Evolutionary conservation across 2,888 invertebrate species (phyloP).

Genomic region (Xylota sylvarum): DNA sequence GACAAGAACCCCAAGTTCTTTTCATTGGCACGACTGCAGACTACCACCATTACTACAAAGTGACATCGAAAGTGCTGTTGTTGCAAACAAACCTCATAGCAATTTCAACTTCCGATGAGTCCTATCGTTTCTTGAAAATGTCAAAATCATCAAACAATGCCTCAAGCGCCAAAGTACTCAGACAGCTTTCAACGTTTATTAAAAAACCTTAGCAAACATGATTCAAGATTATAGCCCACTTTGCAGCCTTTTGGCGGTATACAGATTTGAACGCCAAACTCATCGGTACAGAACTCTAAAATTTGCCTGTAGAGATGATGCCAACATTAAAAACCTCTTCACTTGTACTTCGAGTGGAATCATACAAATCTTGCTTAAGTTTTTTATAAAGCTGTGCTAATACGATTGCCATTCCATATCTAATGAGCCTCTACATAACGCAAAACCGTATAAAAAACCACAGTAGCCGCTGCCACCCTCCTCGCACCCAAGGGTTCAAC

Average conservation of each 20-base stretch:
- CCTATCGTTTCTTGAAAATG: background rate
- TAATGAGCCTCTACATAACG: constrained; percentile 21
- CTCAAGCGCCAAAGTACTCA: background rate
- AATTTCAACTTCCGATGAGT: too few relatives aligned
- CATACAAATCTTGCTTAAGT: background rate
- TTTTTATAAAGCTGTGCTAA: background rate
- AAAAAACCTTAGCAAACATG: too few relatives aligned
- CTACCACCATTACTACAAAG: too few relatives aligned
- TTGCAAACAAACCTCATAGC: too few relatives aligned
- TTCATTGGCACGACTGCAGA: too few relatives aligned
- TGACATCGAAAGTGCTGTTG: too few relatives aligned
- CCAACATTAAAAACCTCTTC: background rate
- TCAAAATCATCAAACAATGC: background rate
- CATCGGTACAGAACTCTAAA: background rate
- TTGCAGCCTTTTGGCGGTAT: background rate
- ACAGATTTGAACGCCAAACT: background rate
- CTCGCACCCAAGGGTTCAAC: background rate
- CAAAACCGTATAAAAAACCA: constrained; percentile 11
- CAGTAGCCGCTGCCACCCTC: constrained; percentile 5
- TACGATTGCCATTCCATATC: background rate
- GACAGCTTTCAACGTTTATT: too few relatives aligned
- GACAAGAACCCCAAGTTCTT: too few relatives aligned
- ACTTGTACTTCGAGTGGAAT: background rate
- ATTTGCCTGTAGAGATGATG: too few relatives aligned
- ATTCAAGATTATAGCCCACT: background rate